Evolutionary conservation across 2,797 vertebrate species (phyloP), one percentile per base, ranked within the genome.

Genomic region (Gymnoscopelus microlampas): DNA sequence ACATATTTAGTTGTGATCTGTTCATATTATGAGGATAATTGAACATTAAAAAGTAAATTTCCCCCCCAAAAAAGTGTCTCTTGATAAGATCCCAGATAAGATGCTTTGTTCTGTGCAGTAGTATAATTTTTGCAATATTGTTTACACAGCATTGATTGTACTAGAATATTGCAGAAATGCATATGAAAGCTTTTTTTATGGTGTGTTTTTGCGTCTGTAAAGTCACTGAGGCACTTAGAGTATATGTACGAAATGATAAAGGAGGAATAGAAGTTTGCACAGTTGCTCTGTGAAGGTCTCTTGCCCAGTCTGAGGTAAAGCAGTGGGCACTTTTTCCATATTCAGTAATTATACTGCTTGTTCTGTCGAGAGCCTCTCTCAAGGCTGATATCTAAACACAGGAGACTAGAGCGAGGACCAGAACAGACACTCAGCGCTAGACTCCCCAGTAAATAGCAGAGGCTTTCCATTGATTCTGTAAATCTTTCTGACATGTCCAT

Each of bases 311-410:
- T 75, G 80, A 89, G 71, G 78, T 84, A 73, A 79, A 85, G 57
- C 76, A 85, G 79, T 74, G 75, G 84, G 78, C 70, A 74, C 74
- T 78, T 84, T 89, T 86, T 82, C 85, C 81, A 87, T 79, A 83
- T 87, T 87, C 80, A 88, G 80, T 88, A 82, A 89, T 86, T 86
- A 87, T 68, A 78, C 78, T 65, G 73, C 74, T 80, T 79, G 75
- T 74, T 80, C 81, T 73, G 77, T 77, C 83, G 76, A 88, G 78
- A 85, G 74, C 70, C 56, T 63, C 79, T 84, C 82, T 78, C 48
- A 64, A 79, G 75, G 78, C 70, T 84, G 78, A 89, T 83, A 86
- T 89, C 80, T 85, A 84, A 87, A 89, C 83, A 86, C 75, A 87
- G 80, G 84, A 88, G 85, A 82, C 77, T 80, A 65, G 70, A 71